Evolutionary conservation across 2,113 vertebrate genomes (phyloP), one percentile per base, ranked within the genome.

Genomic region (Ancistrus triradiatus): DNA sequence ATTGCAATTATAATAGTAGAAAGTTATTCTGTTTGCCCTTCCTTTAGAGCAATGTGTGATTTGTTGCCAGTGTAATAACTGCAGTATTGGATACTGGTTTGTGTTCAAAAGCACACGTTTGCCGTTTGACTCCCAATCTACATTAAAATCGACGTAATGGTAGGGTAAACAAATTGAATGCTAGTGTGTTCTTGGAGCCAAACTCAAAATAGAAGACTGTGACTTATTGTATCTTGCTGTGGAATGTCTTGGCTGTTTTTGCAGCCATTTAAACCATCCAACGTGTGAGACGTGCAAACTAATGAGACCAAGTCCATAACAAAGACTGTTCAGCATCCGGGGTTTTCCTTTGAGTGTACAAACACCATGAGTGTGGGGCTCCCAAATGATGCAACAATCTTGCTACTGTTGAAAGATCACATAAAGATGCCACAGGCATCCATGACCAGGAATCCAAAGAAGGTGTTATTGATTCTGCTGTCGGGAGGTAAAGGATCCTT

Each of bases 181-280:
- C 27, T 56, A n/a, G 18, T 56, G 21, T 57, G 51, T 56, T 46
- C 22, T 37, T 7, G 6, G 13, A 57, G 43, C 52, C 43, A 24
- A 57, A 31, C 44, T 48, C 17, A 48, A 66, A 66, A 53, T 43
- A 63, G 61, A 57, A 49, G 43, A 14, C 27, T 38, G 31, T 66
- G 52, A 66, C n/a, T 66, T 52, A 56, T 65, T 55, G 42, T 47
- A 24, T 56, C 40, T 56, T 47, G 15, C 42, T 13, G 27, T 56
- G 42, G 17, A 24, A 56, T 38, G 31, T 66, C 7, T 66, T 66
- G 52, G 15, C 31, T 66, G 15, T 46, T 44, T 37, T 44, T 55
- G 19, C 40, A 48, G 22, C 28, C 42, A 65, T 24, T 57, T 35
- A 24, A 56, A 65, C 44, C 44, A 47, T 28, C 24, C 17, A 9